Conservation (phyloP, 2,113 vertebrate species). For the Collichthys lucidus region DNA sequence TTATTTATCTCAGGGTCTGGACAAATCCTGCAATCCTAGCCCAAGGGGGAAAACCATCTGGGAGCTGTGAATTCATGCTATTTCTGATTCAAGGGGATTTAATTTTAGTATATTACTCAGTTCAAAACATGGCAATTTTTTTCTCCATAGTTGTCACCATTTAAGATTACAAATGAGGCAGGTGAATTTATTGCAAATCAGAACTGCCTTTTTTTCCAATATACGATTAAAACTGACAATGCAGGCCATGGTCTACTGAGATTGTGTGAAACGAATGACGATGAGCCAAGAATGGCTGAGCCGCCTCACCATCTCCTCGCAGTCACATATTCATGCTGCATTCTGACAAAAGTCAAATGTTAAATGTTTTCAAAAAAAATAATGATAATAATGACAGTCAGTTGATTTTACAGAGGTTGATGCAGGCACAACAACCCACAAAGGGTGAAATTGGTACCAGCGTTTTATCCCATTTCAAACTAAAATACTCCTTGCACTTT, state of each 20-base stretch:
- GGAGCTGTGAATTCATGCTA: neutral
- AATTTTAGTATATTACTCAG: constrained; percentile 2
- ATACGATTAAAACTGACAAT: neutral
- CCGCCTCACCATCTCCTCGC: neutral
- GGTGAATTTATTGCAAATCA: neutral
- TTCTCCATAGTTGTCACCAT: neutral
- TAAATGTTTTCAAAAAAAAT: neutral
- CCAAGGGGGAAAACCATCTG: neutral
- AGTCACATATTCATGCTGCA: neutral
- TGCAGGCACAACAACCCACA: too few species aligned
- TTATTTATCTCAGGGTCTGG: constrained; percentile 44
- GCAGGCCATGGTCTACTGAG: neutral
- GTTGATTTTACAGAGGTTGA: too few species aligned
- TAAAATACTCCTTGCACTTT: too few species aligned
- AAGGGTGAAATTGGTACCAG: too few species aligned
- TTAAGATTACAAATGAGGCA: constrained; percentile 7
- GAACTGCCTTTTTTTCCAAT: neutral
- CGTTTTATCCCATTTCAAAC: too few species aligned
- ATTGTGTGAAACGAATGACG: neutral
- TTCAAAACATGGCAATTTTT: neutral
- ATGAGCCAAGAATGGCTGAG: neutral
- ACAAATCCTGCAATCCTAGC: constrained; percentile 33
- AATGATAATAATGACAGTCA: too few species aligned
- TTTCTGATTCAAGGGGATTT: constrained; percentile 29
- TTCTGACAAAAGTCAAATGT: too few species aligned